Conservation (phyloP, 2,888 invertebrate genomes). For the Troglohyphantes excavatus region DNA sequence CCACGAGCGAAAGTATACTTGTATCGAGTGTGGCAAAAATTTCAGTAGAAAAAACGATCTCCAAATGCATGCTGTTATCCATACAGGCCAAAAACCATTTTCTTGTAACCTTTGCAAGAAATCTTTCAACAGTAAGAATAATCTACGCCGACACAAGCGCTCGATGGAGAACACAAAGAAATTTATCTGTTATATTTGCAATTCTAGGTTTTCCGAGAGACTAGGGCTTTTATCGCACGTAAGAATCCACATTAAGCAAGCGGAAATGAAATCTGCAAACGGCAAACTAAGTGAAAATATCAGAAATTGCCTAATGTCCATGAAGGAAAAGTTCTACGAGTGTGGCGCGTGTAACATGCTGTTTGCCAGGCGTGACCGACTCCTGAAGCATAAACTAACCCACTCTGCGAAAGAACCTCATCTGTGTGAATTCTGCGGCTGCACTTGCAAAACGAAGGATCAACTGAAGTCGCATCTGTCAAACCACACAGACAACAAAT, state of each 20-base stretch:
- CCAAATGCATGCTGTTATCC: conserved; percentile 38
- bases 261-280: not conserved
- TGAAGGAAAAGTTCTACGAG: conserved; percentile 38
- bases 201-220: conserved; percentile 27
- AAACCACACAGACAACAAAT: conserved; percentile 38
- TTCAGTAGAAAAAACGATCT: conserved; percentile 57
- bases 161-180: conserved; percentile 24
- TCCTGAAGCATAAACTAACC: conserved; percentile 43
- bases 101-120: conserved; percentile 50
- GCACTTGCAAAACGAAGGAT: conserved; percentile 33
- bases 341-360: conserved; percentile 37
- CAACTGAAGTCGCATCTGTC: conserved; percentile 40
- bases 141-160: conserved; percentile 47
- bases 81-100: conserved; percentile 49
- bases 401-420: conserved; percentile 5
- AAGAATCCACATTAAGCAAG: conserved; percentile 42
- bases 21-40: conserved; percentile 41
- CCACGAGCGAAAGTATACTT: conserved; percentile 9
- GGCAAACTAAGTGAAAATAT: not conserved
- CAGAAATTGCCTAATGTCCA: conserved; percentile 22
- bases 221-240: conserved; percentile 8
- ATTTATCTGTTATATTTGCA: conserved; percentile 42
- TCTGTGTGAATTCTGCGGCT: conserved; percentile 46
- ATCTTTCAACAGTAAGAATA: conserved; percentile 51
- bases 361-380: conserved; percentile 48